phyloP scores from a whole-genome alignment of 2,888 invertebrate species.

The Mesoligia furuncula region DNA sequence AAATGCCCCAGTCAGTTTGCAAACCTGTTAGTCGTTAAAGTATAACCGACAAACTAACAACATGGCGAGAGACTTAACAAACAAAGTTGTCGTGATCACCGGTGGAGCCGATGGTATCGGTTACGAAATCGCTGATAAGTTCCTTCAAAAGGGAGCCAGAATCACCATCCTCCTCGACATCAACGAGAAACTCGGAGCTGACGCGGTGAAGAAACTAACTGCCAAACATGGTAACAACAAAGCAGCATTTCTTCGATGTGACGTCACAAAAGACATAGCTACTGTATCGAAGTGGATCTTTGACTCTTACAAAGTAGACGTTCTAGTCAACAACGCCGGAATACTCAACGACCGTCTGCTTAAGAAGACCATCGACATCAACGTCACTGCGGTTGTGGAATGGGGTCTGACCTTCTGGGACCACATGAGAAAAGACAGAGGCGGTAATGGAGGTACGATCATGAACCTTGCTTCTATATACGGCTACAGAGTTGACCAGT shows the following conservation, averaged over 20 bases:
- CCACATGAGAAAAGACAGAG: conserved; percentile 90
- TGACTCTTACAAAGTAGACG: conserved; percentile 80
- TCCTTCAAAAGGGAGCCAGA: conserved; percentile 82
- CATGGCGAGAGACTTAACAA: conserved; percentile 63
- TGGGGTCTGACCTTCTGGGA: conserved; percentile 90
- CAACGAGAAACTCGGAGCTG: conserved; percentile 76
- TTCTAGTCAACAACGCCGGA: conserved; percentile 86
- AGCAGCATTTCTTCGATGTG: conserved; percentile 86
- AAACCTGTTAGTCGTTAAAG: conserved; percentile 19
- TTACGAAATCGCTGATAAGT: conserved; percentile 80
- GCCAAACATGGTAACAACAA: conserved; percentile 83
- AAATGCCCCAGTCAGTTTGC: conserved; percentile 8
- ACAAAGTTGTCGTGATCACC: conserved; percentile 78
- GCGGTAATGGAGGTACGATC: conserved; percentile 91
- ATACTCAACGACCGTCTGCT: conserved; percentile 72
- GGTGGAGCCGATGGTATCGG: conserved; percentile 90
- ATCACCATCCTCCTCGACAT: conserved; percentile 73
- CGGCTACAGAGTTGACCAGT: conserved; percentile 87
- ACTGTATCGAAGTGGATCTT: conserved; percentile 76
- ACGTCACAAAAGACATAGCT: conserved; percentile 87
- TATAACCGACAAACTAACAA: conserved; percentile 21
- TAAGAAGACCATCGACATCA: conserved; percentile 78
- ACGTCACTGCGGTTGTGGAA: conserved; percentile 76
- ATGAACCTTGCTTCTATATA: conserved; percentile 92
- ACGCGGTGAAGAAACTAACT: conserved; percentile 81